Base-by-base conservation (phyloP, 2,888 invertebrate species). In the Apomyelois bistriatella region DNA sequence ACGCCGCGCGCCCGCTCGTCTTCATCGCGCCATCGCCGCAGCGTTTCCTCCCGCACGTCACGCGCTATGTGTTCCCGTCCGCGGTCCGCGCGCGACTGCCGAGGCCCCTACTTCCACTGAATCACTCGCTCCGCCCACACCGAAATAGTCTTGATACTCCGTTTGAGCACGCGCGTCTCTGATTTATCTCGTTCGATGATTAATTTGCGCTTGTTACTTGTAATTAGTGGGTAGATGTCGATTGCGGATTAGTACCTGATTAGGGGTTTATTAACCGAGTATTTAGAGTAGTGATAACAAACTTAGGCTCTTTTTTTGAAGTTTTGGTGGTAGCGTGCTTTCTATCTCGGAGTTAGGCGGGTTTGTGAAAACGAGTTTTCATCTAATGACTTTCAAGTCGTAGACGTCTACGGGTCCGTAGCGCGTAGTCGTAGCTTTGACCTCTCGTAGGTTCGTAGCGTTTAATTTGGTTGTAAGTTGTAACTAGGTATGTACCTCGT, bases 21-120 rank as follows among this genome's bases (percentile, higher is more conserved):
- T 74, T 88, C 89, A 88, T 89, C 85, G 88, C 89, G 83, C 89
- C 89, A 88, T 89, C 82, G 86, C 79, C 76, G 72, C 79, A 74
- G 77, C 82, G 72, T 67, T 59, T 69, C 60, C 61, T 63, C 72
- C 68, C 74, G 66, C 69, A 66, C 63, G 57, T 51, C 59, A 53
- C 64, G 65, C 72, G 70, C 70, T 72, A 70, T 74, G 76, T 72
- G 73, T 66, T 65, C 83, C 68, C 74, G 79, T 71, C 81, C 78
- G 81, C 84, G 81, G 80, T 73, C 82, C 83, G 84, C 85, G 86
- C 89, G 82, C 88, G 88, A 89, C 89, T 89, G 86, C 70, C 73
- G 60, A 55, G 40, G 49, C 62, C 62, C 64, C 59, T 55, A 55
- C 60, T 61, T 22, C 57, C 54, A 59, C 66, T 71, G 72, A 73